A percentile compares a stretch with the other conserved stretches of the same genome.
phyloP scores from a whole-genome alignment of 2,888 invertebrate species.

The Aplocera efformata region DNA sequence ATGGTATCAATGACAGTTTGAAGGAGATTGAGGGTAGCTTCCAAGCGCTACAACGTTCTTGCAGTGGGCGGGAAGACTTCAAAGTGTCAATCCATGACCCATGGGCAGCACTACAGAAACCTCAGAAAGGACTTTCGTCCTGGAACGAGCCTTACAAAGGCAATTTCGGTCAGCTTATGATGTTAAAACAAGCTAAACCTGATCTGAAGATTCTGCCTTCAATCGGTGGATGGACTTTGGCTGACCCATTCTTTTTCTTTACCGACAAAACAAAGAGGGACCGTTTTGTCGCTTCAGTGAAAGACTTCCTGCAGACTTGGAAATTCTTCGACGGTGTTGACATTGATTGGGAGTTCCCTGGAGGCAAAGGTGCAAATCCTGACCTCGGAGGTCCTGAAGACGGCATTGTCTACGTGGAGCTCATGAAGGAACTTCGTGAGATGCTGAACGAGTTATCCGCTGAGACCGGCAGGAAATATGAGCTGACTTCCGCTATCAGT shows the following conservation, averaged over 20 bases:
- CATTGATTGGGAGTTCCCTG: conserved; percentile 77
- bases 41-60: conserved; percentile 70
- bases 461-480: conserved; percentile 68
- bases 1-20: conserved; percentile 75
- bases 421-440: conserved; percentile 69
- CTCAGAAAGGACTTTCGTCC: conserved; percentile 67
- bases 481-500: conserved; percentile 73
- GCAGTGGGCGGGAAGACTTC: conserved; percentile 72
- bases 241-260: conserved; percentile 75
- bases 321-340: conserved; percentile 76
- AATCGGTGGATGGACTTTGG: conserved; percentile 71
- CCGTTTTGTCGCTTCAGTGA: conserved; percentile 68
- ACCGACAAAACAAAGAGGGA: conserved; percentile 61
- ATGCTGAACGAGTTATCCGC: conserved; percentile 67
- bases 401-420: conserved; percentile 58
- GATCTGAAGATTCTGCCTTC: conserved; percentile 71
- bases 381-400: conserved; percentile 67
- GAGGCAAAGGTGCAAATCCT: conserved; percentile 73
- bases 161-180: conserved; percentile 74
- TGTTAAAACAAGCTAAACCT: conserved; percentile 68
- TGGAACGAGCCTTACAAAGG: conserved; percentile 78
- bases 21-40: conserved; percentile 76
- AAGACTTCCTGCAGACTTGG: conserved; percentile 72
- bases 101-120: conserved; percentile 74
- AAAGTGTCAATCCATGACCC: conserved; percentile 74